Evolutionary conservation across 2,888 invertebrate species (phyloP).

Genomic region (Standfussiana lucernea): DNA sequence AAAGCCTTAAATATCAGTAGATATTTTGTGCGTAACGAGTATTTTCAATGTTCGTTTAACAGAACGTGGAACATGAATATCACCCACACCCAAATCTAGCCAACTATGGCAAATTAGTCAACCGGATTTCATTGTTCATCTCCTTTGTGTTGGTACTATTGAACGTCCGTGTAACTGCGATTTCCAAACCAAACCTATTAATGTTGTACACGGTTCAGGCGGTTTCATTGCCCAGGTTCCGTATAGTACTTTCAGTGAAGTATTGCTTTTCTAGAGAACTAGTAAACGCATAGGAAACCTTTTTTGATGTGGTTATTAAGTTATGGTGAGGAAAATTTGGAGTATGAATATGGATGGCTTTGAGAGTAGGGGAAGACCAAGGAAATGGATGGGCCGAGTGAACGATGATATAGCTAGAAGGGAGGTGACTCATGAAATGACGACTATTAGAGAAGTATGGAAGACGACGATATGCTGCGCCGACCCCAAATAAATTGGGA

Average conservation of each 20-base stretch:
- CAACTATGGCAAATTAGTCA: constrained; percentile 10
- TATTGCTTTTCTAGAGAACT: constrained; percentile 6
- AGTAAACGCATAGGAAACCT: neutral
- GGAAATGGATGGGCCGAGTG: too few relatives aligned
- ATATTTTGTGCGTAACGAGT: neutral
- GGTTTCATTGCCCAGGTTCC: constrained; percentile 14
- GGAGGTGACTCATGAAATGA: too few relatives aligned
- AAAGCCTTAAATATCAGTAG: neutral
- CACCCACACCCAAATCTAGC: neutral
- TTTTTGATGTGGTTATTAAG: neutral
- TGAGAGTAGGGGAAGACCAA: too few relatives aligned
- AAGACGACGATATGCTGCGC: too few relatives aligned
- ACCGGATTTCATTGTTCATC: constrained; percentile 23
- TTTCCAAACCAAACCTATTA: constrained; percentile 30
- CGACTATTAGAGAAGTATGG: too few relatives aligned
- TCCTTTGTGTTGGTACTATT: constrained; percentile 29
- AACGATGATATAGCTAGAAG: too few relatives aligned
- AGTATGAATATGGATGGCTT: too few relatives aligned
- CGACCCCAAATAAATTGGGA: too few relatives aligned
- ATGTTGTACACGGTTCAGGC: constrained; percentile 30
- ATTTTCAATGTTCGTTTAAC: too few relatives aligned
- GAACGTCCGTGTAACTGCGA: constrained; percentile 7
- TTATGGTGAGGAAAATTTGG: neutral
- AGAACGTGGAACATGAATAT: too few relatives aligned
- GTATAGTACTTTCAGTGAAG: neutral